phyloP scores from a whole-genome alignment of 1,140 invertebrate species.

The Helicorthomorpha holstii region DNA sequence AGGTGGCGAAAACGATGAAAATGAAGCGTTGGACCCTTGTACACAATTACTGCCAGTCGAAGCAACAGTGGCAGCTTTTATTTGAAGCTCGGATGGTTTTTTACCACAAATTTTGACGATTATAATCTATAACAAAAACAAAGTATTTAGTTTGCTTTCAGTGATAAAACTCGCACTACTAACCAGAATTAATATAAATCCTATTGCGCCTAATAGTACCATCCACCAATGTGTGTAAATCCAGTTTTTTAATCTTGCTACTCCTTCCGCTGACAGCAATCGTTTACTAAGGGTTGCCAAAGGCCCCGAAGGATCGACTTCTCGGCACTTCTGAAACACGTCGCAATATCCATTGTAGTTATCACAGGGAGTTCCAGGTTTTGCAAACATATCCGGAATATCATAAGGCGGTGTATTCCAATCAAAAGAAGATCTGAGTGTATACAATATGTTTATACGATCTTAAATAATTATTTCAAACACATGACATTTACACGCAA shows the following conservation, averaged over 20 bases:
- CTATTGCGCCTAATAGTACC: conserved; percentile 75
- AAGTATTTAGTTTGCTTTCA: neutral
- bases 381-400: conserved; percentile 82
- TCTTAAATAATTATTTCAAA: neutral
- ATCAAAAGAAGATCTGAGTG: conserved; percentile 66
- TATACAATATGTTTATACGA: conserved; percentile 20
- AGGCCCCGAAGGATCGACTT: conserved; percentile 95
- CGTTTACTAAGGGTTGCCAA: conserved; percentile 90
- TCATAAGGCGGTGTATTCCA: conserved; percentile 77
- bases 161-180: neutral
- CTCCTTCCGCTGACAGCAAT: conserved; percentile 67
- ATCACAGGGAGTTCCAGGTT: conserved; percentile 61
- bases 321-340: conserved; percentile 92
- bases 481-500: conserved; percentile 32
- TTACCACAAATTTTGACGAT: conserved; percentile 3
- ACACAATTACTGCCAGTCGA: neutral
- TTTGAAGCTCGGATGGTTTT: neutral
- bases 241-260: conserved; percentile 15
- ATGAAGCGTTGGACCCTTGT: neutral
- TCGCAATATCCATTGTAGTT: conserved; percentile 83
- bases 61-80: neutral
- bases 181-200: conserved; percentile 83
- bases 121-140: neutral
- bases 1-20: neutral
- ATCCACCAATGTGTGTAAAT: conserved; percentile 69